Base-by-base conservation (phyloP, 2,113 vertebrate species). In the Ophiodon elongatus region DNA sequence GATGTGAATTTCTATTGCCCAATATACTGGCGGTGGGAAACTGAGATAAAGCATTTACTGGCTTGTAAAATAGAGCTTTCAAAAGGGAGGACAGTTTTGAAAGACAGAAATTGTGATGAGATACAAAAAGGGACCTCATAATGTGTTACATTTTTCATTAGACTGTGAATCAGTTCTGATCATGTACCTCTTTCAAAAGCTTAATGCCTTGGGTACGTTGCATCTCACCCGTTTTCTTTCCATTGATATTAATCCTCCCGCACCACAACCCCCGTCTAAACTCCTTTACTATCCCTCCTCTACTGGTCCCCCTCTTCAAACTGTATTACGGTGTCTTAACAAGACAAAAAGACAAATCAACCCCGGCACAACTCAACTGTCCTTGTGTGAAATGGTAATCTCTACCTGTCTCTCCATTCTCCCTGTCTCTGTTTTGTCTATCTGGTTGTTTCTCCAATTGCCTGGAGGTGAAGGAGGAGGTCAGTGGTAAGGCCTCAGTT, bases 401-500 rank as follows among this genome's bases (percentile, higher is more conserved):
- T 87, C 82, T 88, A 84, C 82, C 88, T 80, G 80, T 56, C 83
- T 85, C 23, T 80, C 72, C 39, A 2, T 79, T 63, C 65, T 52
- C 66, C 80, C 80, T 78, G 76, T 67, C 80, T 76, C 50, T n/a
- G 50, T 54, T 13, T 8, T 80, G 31, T 80, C 81, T 88, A n/a
- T 85, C 80, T 80, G 81, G 21, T 78, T 76, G 65, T 54, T 47
- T 85, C 71, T 85, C 84, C 70, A 4, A 47, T 29, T 56, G 72
- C 80, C 78, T 82, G 80, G 85, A 86, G 74, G 75, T 84, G 83
- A 77, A 82, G 83, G 88, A 86, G 86, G 86, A 66, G 76, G 86
- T 77, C 73, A 68, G 81, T 8, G 78, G 80, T 33, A 60, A 66
- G 79, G 85, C 68, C 83, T 96, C 92, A 97, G 94, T 97, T 97